Evolutionary conservation across 2,113 vertebrate species (phyloP), one percentile per base, ranked within the genome.

Genomic region (Microtus richardsoni): DNA sequence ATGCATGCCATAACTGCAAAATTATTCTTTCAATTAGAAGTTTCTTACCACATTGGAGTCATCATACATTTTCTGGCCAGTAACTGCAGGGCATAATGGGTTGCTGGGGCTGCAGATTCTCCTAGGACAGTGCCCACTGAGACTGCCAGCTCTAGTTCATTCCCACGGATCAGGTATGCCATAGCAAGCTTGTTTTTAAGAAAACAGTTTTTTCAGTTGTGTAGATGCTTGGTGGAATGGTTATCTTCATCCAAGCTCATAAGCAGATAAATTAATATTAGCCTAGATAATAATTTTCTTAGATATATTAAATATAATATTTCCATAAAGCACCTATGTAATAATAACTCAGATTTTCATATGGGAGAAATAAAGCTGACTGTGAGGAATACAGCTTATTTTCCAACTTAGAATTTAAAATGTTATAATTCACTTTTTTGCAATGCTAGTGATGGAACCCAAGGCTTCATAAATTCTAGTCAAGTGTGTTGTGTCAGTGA

Each of bases 11-110:
- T 86, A 10, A 58, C 44, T n/a, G 30, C 33, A 62, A 73, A 85
- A 78, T 49, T 88, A 86, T 52, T 77, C 24, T 95, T 96, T 78
- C 16, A 60, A 94, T 93, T 82, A 92, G 92, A 75, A 91, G 92
- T 94, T 91, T 97, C 98, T 98, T 98, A 99, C 99, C 99, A 99
- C 83, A 99, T 98, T 30, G 99, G 96, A 88, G 98, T 96, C 96
- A 98, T 98, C 99, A 99, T 99, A 98, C 99, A 99, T 97, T 99
- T 99, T 97, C 99, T 99, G 93, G 99, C 99, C 96, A 99, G 96
- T 44, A 99, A 98, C 87, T 99, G 99, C 80, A 99, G 98, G 96
- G 99, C 99, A 95, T 99, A 99, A 90, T 99, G 98, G 2, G 99
- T 99, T 96, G 99, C 99, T 93, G 98, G 98, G 73, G 98, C 98